A percentile compares a stretch with the other conserved stretches of the same genome.
These are phyloP conservation scores for Andrena cerasifolii DNA, from an alignment of 1,140 invertebrate genomes.

Conservation along the genomic window DNA sequence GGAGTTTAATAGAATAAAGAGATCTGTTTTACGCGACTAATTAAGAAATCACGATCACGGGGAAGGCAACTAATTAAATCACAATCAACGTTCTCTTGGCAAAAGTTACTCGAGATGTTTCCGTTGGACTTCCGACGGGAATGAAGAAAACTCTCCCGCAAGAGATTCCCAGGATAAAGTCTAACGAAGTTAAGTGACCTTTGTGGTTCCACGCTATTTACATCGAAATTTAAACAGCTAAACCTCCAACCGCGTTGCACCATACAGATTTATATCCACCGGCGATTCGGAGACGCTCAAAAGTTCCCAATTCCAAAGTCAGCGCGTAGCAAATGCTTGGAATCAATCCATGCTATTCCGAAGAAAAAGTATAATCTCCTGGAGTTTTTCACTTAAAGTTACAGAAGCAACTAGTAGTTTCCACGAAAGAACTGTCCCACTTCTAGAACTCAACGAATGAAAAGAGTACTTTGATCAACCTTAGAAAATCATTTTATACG, in stretches of 20 bases:
- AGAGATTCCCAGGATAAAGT: background rate
- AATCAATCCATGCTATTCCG: no score
- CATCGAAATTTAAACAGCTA: conserved; percentile 48
- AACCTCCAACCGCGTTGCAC: conserved; percentile 4
- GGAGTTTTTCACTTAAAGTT: no score
- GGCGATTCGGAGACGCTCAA: conserved; percentile 43
- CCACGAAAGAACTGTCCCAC: no score
- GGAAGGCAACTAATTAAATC: background rate
- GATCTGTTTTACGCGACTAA: background rate
- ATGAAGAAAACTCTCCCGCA: background rate
- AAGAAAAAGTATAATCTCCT: no score
- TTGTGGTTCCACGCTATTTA: conserved; percentile 47
- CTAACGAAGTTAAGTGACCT: conserved; percentile 1
- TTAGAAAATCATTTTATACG: no score
- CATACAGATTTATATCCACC: conserved; percentile 31
- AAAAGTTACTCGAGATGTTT: background rate
- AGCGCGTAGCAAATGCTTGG: no score
- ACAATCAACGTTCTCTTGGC: background rate
- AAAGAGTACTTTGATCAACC: no score
- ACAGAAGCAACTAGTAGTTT: no score
- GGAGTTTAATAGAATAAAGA: background rate
- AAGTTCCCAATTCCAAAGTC: no score
- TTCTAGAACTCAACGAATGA: no score
- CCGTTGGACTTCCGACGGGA: background rate
- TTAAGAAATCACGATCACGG: background rate